These are phyloP conservation scores for Platypus cylindrus DNA, from an alignment of 2,888 invertebrate species.

Conservation along the genomic window DNA sequence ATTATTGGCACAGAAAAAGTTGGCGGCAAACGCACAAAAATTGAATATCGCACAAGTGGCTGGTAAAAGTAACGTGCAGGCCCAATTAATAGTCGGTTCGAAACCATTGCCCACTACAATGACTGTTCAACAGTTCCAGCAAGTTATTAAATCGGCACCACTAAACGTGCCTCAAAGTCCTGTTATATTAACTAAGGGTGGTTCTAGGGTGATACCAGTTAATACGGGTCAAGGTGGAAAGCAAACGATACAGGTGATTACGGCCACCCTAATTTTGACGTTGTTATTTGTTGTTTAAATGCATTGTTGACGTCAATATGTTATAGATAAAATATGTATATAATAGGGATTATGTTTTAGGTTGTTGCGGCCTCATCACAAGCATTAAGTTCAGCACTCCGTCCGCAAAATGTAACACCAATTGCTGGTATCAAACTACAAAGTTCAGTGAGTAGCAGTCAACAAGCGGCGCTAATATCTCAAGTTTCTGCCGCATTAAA, in stretches of 20 bases:
- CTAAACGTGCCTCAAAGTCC: conserved; percentile 42
- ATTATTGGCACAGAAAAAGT: conserved; percentile 43
- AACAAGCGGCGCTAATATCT: conserved; percentile 42
- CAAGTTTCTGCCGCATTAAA: conserved; percentile 43
- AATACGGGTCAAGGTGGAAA: conserved; percentile 42
- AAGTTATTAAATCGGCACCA: conserved; percentile 42
- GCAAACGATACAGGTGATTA: conserved; percentile 46
- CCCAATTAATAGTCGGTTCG: conserved; percentile 55
- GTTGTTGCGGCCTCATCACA: conserved; percentile 46
- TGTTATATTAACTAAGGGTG: conserved; percentile 48
- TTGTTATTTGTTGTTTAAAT: background rate
- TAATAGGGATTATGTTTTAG: conserved; percentile 32
- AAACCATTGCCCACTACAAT: conserved; percentile 49
- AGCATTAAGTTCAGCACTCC: conserved; percentile 36
- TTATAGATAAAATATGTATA: conserved; percentile 1
- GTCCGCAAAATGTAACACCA: conserved; percentile 35
- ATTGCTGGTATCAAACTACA: conserved; percentile 42
- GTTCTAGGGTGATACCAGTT: conserved; percentile 53
- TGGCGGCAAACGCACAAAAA: conserved; percentile 39
- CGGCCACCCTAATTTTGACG: background rate
- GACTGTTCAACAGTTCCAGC: conserved; percentile 63
- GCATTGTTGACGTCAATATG: background rate
- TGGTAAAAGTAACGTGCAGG: conserved; percentile 40
- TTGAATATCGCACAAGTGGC: conserved; percentile 44
- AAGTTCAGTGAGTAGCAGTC: conserved; percentile 27